These are phyloP conservation scores for Gymnothorax reevesii DNA, from an alignment of 2,797 vertebrate species.

Conservation along the genomic window DNA sequence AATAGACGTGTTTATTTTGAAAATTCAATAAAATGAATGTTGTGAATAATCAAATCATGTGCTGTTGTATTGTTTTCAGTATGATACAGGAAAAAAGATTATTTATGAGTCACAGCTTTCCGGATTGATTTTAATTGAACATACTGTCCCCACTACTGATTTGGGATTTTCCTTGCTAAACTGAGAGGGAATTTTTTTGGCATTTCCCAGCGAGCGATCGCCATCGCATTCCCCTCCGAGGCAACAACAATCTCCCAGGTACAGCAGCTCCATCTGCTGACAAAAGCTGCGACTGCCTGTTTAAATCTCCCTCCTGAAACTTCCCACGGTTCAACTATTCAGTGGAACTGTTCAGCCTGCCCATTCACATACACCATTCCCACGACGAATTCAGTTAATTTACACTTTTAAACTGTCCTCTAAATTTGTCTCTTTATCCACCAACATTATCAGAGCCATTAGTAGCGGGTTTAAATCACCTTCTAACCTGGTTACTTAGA, in stretches of 20 bases:
- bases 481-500: neutral
- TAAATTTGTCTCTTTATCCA: neutral
- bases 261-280: constrained; percentile 50
- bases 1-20: too few species aligned
- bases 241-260: neutral
- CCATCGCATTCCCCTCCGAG: neutral
- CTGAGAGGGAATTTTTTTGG: neutral
- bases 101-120: too few species aligned
- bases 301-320: neutral
- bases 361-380: neutral
- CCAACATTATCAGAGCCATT: neutral
- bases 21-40: too few species aligned
- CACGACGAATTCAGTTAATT: neutral
- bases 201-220: neutral
- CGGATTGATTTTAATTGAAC: too few species aligned
- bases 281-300: neutral
- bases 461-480: too few species aligned
- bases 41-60: too few species aligned
- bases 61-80: too few species aligned
- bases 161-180: neutral
- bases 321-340: neutral
- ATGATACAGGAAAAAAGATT: too few species aligned
- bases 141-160: too few species aligned
- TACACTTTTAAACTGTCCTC: neutral
- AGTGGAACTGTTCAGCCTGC: neutral